phyloP scores from a whole-genome alignment of 2,113 vertebrate species.

The Xenopus laevis region DNA sequence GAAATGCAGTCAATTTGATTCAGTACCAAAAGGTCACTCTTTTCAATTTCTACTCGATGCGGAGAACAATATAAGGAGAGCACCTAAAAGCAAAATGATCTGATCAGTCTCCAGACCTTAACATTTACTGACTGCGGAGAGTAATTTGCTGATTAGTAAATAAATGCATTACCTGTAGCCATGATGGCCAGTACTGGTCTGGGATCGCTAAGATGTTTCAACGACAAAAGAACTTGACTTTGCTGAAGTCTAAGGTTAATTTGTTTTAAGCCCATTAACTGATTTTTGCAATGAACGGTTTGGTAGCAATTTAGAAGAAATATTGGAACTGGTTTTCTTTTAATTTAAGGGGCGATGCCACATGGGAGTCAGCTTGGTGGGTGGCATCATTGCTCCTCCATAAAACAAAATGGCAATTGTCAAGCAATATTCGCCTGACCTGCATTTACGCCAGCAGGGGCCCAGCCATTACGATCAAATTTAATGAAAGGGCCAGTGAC shows the following conservation, averaged over 20 bases:
- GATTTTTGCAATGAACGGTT: background rate
- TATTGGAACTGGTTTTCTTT: too few relatives aligned
- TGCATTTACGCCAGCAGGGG: too few relatives aligned
- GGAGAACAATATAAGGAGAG: slow-evolving; percentile 69
- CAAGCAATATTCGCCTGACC: too few relatives aligned
- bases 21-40: slow-evolving; percentile 79
- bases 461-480: too few relatives aligned
- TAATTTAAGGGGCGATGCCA: too few relatives aligned
- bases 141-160: slow-evolving; percentile 83
- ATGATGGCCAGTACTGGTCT: slow-evolving; percentile 51
- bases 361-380: too few relatives aligned
- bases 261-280: slow-evolving; percentile 36
- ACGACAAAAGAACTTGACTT: slow-evolving; percentile 55
- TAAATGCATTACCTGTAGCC: slow-evolving; percentile 74
- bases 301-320: too few relatives aligned
- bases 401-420: too few relatives aligned
- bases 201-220: slow-evolving; percentile 22
- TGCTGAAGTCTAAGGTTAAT: slow-evolving; percentile 49
- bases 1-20: slow-evolving; percentile 82
- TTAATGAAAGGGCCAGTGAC: too few relatives aligned
- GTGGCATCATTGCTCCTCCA: too few relatives aligned
- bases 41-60: slow-evolving; percentile 81
- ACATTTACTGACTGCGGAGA: slow-evolving; percentile 68
- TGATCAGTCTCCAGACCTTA: slow-evolving; percentile 71
- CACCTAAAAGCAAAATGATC: slow-evolving; percentile 79